Evolutionary conservation across 2,797 vertebrate genomes (phyloP).

Genomic region (Neolamprologus multifasciatus): DNA sequence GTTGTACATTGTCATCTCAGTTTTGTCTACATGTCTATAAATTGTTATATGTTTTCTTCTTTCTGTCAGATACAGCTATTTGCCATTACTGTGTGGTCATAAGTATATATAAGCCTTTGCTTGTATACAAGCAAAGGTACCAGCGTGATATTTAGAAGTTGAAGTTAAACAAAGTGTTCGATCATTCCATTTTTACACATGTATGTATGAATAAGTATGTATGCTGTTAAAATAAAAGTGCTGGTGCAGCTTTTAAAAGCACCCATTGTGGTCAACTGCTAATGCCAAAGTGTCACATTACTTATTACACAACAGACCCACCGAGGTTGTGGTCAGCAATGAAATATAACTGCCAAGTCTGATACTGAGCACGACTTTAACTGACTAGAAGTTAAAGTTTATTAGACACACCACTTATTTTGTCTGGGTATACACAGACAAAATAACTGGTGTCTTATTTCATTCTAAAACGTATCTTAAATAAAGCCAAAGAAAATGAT

Average conservation of each 20-base stretch:
- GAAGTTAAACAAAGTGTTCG: background rate
- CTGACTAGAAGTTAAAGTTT: background rate
- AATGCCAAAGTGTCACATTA: background rate
- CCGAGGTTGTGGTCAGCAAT: fast-evolving
- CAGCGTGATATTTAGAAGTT: background rate
- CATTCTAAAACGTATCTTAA: background rate
- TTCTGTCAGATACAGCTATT: background rate
- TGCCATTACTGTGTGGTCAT: background rate
- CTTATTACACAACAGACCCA: background rate
- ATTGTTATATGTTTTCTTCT: background rate
- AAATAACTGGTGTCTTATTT: background rate
- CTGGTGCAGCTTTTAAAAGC: background rate
- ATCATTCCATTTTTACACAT: background rate
- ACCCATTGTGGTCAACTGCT: background rate
- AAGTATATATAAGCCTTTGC: background rate
- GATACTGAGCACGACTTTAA: background rate
- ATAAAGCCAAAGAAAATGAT: background rate
- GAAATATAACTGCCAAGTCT: background rate
- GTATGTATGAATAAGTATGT: background rate
- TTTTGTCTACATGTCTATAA: background rate
- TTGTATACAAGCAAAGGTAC: background rate
- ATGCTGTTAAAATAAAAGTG: background rate
- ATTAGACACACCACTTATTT: background rate
- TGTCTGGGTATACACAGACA: background rate
- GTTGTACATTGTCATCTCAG: background rate